These are phyloP conservation scores for Cyanoderma ruficeps DNA, from an alignment of 2,113 vertebrate species.

Conservation along the genomic window DNA sequence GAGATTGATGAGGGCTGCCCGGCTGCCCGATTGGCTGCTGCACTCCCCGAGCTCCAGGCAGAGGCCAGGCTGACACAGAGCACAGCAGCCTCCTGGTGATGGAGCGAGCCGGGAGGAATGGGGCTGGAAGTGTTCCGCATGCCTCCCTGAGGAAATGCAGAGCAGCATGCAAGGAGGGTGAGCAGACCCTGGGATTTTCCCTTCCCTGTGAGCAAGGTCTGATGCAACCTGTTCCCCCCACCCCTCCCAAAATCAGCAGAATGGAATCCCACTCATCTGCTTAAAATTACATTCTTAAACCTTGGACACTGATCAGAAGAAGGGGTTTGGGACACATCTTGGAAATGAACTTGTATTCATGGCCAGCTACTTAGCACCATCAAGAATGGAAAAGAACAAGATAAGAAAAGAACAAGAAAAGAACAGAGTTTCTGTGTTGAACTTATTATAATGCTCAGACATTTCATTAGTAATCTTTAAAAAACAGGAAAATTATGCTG, in stretches of 20 bases:
- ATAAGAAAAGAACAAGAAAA: background rate
- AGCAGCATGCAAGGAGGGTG: background rate
- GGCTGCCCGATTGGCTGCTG: conserved; percentile 62
- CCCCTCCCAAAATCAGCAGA: background rate
- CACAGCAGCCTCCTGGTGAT: background rate
- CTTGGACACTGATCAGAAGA: background rate
- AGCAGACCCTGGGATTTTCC: background rate
- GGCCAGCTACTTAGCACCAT: background rate
- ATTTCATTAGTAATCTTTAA: background rate
- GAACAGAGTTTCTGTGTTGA: background rate
- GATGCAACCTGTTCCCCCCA: background rate
- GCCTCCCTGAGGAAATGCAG: background rate
- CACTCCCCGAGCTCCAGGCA: background rate
- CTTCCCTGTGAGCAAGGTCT: background rate
- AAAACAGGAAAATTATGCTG: background rate
- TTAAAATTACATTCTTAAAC: background rate
- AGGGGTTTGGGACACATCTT: background rate
- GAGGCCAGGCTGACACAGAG: conserved; percentile 29
- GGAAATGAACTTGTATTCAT: background rate
- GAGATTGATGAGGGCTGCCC: conserved; percentile 50
- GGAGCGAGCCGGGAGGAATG: background rate
- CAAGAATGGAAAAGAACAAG: background rate
- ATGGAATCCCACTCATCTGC: background rate
- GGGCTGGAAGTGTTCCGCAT: background rate
- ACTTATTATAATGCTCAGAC: background rate